Evolutionary conservation across 2,797 vertebrate species (phyloP), one percentile per base, ranked within the genome.

Genomic region (Macroramphosus scolopax): DNA sequence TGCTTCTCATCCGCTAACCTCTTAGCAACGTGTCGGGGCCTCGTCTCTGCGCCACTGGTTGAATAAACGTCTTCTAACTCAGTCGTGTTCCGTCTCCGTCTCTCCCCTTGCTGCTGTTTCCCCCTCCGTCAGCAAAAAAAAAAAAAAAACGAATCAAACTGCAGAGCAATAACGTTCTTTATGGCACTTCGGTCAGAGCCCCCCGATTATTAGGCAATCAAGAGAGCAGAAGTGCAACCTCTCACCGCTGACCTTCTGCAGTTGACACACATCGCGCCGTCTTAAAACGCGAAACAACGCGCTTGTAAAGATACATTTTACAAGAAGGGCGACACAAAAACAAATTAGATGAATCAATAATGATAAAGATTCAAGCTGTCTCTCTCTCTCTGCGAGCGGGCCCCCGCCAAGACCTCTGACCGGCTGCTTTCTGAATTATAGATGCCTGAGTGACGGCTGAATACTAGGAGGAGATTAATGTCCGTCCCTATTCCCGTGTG

Each of bases 391-490:
- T 60, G 52, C 53, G 31, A 28, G 29, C 16, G 55, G 67, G 71
- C 50, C 37, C 31, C 1, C n/a, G 17, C 20, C 55, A 51, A 43
- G 65, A 80, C 79, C 72, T 63, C 62, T 57, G 60, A 67, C 53
- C 37, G 63, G 55, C 63, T 62, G 63, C 64, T 35, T 46, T 40
- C n/a, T 87, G 74, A 84, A 83, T 83, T 75, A 79, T 75, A 80
- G 61, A 85, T 83, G 72, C 30, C 26, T 58, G 75, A 78, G 10
- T 79, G 83, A 66, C 72, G 42, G 79, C 72, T 63, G 55, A 70
- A 64, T 61, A 43, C 69, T 40, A 57, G 37, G 40, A 41, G 40
- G 61, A 64, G 75, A 74, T 73, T 68, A 66, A 75, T 75, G 70
- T 64, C 54, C 54, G 64, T n/a, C n/a, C n/a, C n/a, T n/a, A 8